Conservation (phyloP, 2,797 vertebrate genomes). For the Ispidina picta region DNA sequence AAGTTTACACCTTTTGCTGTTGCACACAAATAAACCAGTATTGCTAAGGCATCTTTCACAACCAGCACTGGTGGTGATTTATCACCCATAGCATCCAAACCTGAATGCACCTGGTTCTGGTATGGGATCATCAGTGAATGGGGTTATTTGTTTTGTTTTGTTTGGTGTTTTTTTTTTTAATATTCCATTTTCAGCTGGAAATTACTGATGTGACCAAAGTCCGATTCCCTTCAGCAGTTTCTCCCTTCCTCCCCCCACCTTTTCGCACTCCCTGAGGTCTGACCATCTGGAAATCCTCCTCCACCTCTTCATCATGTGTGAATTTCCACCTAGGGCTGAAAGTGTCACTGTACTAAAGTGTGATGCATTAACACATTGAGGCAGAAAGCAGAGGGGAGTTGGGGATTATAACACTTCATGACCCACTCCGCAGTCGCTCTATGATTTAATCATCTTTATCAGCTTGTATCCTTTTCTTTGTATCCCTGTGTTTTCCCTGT, state of each 20-base stretch:
- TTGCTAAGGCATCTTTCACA: constrained; percentile 44
- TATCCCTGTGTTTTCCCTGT: not conserved
- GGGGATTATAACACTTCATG: constrained; percentile 74
- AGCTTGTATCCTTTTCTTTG: constrained; percentile 67
- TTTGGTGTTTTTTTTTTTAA: constrained; percentile 1
- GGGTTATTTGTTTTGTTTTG: not conserved
- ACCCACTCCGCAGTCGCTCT: constrained; percentile 47
- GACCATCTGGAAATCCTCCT: constrained; percentile 76
- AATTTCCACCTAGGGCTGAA: constrained; percentile 76
- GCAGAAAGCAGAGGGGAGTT: constrained; percentile 74
- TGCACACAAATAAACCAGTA: constrained; percentile 22
- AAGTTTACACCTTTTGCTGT: constrained; percentile 37
- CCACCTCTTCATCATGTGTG: constrained; percentile 75
- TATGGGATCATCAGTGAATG: constrained; percentile 14
- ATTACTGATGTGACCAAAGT: constrained; percentile 72
- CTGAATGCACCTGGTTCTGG: constrained; percentile 39
- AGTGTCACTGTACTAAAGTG: constrained; percentile 74
- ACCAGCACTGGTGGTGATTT: constrained; percentile 12
- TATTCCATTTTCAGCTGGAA: constrained; percentile 71
- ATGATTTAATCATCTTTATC: constrained; percentile 75
- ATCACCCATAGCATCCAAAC: constrained; percentile 8
- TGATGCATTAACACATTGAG: constrained; percentile 75
- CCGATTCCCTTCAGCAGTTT: constrained; percentile 70
- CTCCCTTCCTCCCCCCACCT: constrained; percentile 68
- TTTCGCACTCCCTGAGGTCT: constrained; percentile 72